Base-by-base conservation (phyloP, 2,888 invertebrate genomes). In the Crioceris asparagi region DNA sequence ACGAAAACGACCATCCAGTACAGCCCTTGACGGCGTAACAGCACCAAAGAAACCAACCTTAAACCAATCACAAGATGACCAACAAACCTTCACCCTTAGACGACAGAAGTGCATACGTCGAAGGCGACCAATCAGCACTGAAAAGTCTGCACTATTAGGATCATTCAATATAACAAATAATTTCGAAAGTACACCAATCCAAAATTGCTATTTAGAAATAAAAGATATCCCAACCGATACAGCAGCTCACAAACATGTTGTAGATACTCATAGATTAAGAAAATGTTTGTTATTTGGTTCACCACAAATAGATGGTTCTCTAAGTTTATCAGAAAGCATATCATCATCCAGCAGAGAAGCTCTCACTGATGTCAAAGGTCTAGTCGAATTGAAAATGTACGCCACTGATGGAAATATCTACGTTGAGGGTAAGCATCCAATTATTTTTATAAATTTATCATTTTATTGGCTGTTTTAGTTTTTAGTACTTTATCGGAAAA, bases 101-200 rank as follows among this genome's bases (percentile, higher is more conserved):
- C 62, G 75, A 14, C 75, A 76, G 53, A 69, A 65, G 46, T 74
- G 75, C 48, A 71, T 75, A 11, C 61, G 75, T 3, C 65, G 73
- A 43, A 69, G 72, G 47, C 70, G 69, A 43, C 48, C 51, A 5
- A 36, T 45, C 11, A 47, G 50, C 25, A 39, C 35, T 4, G 43
- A 36, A 12, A 48, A 49, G 37, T 38, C 40, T 0, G n/a, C n/a
- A n/a, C n/a, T n/a, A n/a, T n/a, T n/a, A n/a, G n/a, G n/a, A n/a
- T n/a, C n/a, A n/a, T n/a, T n/a, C n/a, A n/a, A n/a, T n/a, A n/a
- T n/a, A n/a, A n/a, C n/a, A n/a, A n/a, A n/a, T 3, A 39, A 51
- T 31, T 43, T 51, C 16, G 49, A 56, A 38, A 50, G 46, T 32
- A 56, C 56, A 2, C 53, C 54, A 1, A 32, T 52, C 6, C 34